Evolutionary conservation across 2,797 vertebrate genomes (phyloP).

Genomic region (Galagoides demidoff): DNA sequence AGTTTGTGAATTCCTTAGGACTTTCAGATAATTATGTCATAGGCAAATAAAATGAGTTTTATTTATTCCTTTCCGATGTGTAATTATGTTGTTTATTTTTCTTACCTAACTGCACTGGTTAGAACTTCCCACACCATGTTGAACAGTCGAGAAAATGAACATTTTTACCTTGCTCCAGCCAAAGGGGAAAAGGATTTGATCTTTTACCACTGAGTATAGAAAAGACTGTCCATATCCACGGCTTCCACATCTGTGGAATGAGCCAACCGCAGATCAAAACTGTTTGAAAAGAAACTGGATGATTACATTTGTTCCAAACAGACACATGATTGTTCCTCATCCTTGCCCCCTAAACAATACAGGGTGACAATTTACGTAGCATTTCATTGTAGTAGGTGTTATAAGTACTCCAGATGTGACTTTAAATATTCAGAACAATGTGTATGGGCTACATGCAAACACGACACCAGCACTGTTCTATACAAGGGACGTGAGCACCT

Average conservation of each 20-base stretch:
- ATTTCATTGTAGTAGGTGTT: no score
- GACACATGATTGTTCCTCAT: not conserved
- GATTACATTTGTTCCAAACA: not conserved
- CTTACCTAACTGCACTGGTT: not conserved
- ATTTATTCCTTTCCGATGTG: not conserved
- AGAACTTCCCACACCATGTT: not conserved
- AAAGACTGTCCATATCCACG: not conserved
- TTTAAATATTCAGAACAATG: no score
- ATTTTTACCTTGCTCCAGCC: not conserved
- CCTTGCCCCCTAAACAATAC: not conserved
- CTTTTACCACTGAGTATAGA: not conserved
- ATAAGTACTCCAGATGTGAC: no score
- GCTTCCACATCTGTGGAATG: not conserved
- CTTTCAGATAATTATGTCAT: not conserved
- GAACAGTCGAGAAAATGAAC: not conserved
- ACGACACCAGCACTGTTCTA: no score
- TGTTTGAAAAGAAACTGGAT: not conserved
- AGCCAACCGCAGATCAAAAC: not conserved
- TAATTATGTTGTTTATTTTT: not conserved
- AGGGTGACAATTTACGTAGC: not conserved
- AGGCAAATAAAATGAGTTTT: not conserved
- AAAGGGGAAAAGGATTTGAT: not conserved
- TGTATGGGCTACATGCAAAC: no score
- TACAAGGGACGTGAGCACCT: no score
- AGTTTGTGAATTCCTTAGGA: not conserved